Conservation (phyloP, 2,797 vertebrate genomes). For the Sebastes elongatus region DNA sequence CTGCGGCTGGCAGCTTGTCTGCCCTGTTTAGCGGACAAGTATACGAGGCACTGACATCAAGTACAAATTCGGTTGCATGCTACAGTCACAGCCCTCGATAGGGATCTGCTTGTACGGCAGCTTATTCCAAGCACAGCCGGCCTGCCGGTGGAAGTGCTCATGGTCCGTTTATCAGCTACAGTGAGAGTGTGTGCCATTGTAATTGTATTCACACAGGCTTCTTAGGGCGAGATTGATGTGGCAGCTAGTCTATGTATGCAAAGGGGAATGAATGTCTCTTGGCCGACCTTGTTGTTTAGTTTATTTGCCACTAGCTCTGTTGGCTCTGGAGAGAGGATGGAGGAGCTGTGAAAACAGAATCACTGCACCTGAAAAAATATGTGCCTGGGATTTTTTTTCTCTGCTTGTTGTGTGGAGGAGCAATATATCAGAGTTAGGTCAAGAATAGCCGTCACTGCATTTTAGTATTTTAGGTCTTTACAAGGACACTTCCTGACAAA, state of each 20-base stretch:
- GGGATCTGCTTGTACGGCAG: conserved; percentile 51
- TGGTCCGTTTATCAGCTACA: conserved; percentile 51
- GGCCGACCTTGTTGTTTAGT: conserved; percentile 68
- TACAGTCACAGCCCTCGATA: conserved; percentile 34
- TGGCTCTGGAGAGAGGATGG: background rate
- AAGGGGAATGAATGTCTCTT: conserved; percentile 57
- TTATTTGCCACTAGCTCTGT: conserved; percentile 44
- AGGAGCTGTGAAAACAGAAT: background rate
- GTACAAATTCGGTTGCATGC: background rate
- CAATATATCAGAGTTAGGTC: conserved; percentile 25
- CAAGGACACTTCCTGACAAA: conserved; percentile 32
- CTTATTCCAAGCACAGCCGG: conserved; percentile 26
- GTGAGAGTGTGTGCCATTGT: conserved; percentile 26
- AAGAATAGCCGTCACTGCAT: conserved; percentile 7
- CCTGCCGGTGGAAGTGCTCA: conserved; percentile 30
- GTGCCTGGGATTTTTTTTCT: background rate
- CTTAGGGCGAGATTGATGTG: conserved; percentile 63
- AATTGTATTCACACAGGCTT: conserved; percentile 47
- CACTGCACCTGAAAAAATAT: conserved; percentile 14
- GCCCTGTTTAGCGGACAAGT: conserved; percentile 40
- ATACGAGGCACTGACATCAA: conserved; percentile 10
- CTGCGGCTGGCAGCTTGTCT: conserved; percentile 55
- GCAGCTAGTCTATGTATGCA: conserved; percentile 34
- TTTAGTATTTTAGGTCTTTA: conserved; percentile 19
- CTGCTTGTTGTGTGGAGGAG: background rate